These are phyloP conservation scores for Knipowitschia caucasica DNA, from an alignment of 2,797 vertebrate species.

Conservation along the genomic window DNA sequence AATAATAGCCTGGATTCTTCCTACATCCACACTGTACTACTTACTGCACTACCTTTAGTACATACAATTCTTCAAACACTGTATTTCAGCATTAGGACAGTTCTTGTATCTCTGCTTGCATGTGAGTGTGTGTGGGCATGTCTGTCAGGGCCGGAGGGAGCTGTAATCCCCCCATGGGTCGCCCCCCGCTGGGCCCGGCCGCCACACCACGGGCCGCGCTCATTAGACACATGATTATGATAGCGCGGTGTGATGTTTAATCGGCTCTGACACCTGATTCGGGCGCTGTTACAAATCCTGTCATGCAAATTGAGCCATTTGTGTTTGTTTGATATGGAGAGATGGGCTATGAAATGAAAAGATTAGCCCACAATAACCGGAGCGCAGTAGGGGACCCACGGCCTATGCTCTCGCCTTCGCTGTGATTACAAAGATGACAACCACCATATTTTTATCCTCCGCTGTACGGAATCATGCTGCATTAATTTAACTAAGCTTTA, in stretches of 20 bases:
- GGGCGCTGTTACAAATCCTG: constrained; percentile 98
- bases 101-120: constrained; percentile 41
- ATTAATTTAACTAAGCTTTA: constrained; percentile 84
- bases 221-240: constrained; percentile 99
- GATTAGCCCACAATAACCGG: constrained; percentile 96
- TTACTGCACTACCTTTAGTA: constrained; percentile 90
- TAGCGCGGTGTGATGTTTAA: constrained; percentile 99
- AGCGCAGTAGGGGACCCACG: constrained; percentile 84
- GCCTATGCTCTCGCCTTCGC: constrained; percentile 85
- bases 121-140: constrained; percentile 49
- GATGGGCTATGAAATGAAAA: constrained; percentile 98
- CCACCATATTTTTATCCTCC: constrained; percentile 78
- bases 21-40: constrained; percentile 89
- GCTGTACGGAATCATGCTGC: constrained; percentile 74
- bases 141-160: constrained; percentile 50
- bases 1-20: constrained; percentile 79
- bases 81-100: constrained; percentile 77
- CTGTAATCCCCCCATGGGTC: constrained; percentile 65
- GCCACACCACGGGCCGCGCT: constrained; percentile 86
- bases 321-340: constrained; percentile 98
- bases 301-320: constrained; percentile 99
- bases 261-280: constrained; percentile 99
- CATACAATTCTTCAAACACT: constrained; percentile 82
- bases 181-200: constrained; percentile 84
- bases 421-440: constrained; percentile 94